These are phyloP conservation scores for Ectemnius continuus DNA, from an alignment of 2,888 invertebrate species.

Conservation along the genomic window DNA sequence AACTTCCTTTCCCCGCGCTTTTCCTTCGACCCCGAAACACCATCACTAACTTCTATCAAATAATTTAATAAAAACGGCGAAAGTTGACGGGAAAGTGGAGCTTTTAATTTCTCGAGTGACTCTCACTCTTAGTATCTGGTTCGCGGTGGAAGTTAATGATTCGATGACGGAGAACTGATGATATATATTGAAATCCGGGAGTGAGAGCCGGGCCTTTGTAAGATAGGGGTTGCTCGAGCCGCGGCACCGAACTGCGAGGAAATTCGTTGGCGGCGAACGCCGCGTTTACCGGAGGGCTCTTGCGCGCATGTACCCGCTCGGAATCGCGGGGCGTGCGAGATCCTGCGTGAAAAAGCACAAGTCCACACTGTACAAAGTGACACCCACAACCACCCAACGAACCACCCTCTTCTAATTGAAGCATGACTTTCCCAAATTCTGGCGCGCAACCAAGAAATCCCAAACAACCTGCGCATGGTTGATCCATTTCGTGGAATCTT, in stretches of 20 bases:
- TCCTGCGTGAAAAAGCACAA: neutral
- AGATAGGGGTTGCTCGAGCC: slow-evolving; percentile 30
- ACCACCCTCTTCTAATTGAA: neutral
- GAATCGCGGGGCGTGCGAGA: slow-evolving; percentile 16
- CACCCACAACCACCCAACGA: neutral
- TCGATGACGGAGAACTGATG: neutral
- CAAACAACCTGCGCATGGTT: too few species aligned
- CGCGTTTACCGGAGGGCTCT: slow-evolving; percentile 27
- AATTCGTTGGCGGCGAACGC: slow-evolving; percentile 44
- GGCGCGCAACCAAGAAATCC: too few species aligned
- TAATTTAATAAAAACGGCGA: too few species aligned
- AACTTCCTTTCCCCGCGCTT: neutral
- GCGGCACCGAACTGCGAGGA: slow-evolving; percentile 48
- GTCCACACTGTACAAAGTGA: neutral
- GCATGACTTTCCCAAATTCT: too few species aligned
- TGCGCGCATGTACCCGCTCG: slow-evolving; percentile 42
- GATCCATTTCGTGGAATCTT: too few species aligned
- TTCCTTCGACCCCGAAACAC: neutral
- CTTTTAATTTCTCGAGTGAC: too few species aligned
- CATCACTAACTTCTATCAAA: too few species aligned
- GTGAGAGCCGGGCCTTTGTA: neutral
- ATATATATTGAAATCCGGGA: neutral
- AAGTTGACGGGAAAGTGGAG: too few species aligned
- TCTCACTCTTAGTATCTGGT: too few species aligned
- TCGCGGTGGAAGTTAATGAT: too few species aligned